phyloP scores from a whole-genome alignment of 2,888 invertebrate species.

The Ypsolopha scabrella region DNA sequence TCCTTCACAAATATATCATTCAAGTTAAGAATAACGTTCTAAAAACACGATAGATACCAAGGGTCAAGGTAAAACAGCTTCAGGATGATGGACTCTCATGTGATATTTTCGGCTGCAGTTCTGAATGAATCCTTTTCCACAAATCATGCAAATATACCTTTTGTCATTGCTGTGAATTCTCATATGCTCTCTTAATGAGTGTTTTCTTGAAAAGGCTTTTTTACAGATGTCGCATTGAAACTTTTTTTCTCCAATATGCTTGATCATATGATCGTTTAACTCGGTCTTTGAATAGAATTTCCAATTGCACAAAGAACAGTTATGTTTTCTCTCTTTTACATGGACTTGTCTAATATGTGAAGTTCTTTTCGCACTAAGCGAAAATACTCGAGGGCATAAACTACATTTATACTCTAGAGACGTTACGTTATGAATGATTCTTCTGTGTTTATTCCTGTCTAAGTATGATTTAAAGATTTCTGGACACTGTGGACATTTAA shows the following conservation, averaged over 20 bases:
- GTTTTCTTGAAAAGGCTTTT: constrained; percentile 20
- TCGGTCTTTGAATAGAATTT: constrained; percentile 10
- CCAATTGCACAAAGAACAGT: constrained; percentile 7
- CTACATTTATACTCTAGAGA: constrained; percentile 5
- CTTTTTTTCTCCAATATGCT: constrained; percentile 28
- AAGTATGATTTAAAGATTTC: constrained; percentile 3
- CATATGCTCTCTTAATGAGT: constrained; percentile 21
- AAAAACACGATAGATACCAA: not conserved
- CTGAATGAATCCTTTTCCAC: constrained; percentile 35
- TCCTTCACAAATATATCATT: too few species aligned
- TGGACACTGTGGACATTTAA: constrained; percentile 4
- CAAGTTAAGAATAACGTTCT: too few species aligned
- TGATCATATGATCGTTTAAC: constrained; percentile 29
- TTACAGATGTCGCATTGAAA: constrained; percentile 25
- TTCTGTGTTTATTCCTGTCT: constrained; percentile 2
- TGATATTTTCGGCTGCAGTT: constrained; percentile 32
- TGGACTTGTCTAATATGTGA: constrained; percentile 22
- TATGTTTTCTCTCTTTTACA: constrained; percentile 4
- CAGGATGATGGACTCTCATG: constrained; percentile 24
- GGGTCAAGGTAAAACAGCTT: not conserved
- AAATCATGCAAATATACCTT: constrained; percentile 33
- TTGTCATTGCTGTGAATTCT: constrained; percentile 42
- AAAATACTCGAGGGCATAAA: constrained; percentile 5
- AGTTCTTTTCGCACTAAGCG: constrained; percentile 24
- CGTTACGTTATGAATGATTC: constrained; percentile 1